These are phyloP conservation scores for Agrochola lota DNA, from an alignment of 2,888 invertebrate species.

Conservation along the genomic window DNA sequence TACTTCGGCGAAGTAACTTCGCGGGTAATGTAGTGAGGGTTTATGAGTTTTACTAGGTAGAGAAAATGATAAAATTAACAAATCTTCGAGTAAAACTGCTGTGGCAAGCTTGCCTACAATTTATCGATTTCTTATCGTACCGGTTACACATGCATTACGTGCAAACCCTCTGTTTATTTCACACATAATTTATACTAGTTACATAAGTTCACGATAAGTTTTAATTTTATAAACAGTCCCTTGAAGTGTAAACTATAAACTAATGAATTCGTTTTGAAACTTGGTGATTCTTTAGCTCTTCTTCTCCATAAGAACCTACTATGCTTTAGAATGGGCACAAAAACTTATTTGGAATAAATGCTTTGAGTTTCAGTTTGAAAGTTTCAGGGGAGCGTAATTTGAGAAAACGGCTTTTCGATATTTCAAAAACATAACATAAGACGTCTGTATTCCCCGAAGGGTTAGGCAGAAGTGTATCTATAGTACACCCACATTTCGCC, in stretches of 20 bases:
- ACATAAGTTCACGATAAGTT: conserved; percentile 1
- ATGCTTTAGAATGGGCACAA: no score
- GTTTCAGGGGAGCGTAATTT: background rate
- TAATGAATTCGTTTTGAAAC: background rate
- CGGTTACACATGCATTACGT: background rate
- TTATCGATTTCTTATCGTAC: conserved; percentile 47
- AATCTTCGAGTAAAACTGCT: background rate
- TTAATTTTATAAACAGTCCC: background rate
- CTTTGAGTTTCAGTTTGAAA: background rate
- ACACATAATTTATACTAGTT: background rate
- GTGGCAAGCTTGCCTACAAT: background rate
- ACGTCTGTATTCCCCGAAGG: background rate
- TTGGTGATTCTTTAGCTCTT: no score
- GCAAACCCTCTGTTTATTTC: background rate
- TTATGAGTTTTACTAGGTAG: no score
- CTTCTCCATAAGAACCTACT: no score
- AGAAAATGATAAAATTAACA: background rate
- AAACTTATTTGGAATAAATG: no score
- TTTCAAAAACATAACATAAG: background rate
- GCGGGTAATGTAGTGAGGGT: no score
- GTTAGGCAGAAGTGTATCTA: background rate
- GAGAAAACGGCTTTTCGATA: background rate
- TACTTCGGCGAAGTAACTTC: no score
- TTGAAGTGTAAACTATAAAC: background rate
- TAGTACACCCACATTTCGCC: background rate